Percentiles rank a stretch among this genome's conserved stretches.
Evolutionary conservation across 2,888 invertebrate species (phyloP).

Genomic region (Stenodema calcarata): DNA sequence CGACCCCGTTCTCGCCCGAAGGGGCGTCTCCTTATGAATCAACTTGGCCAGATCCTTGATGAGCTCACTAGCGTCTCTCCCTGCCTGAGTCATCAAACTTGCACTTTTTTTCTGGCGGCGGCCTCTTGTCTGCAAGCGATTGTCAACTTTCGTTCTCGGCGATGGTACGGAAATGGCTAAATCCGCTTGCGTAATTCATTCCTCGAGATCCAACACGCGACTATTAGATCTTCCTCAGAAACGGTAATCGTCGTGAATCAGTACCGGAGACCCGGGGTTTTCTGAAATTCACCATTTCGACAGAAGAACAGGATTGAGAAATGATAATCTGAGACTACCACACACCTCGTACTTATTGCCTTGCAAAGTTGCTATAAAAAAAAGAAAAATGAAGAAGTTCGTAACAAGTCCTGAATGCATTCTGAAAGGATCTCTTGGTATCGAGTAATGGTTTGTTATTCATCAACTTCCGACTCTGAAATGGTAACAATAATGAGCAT

Average conservation of each 20-base stretch:
- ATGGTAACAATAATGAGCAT: too few relatives aligned
- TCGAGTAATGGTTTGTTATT: too few relatives aligned
- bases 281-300: too few relatives aligned
- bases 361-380: too few relatives aligned
- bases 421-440: too few relatives aligned
- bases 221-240: neutral
- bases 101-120: neutral
- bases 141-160: neutral
- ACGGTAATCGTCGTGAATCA: neutral
- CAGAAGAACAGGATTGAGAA: too few relatives aligned
- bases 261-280: too few relatives aligned
- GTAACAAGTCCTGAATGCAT: too few relatives aligned
- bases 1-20: neutral
- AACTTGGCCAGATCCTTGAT: slow-evolving; percentile 6
- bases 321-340: too few relatives aligned
- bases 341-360: too few relatives aligned
- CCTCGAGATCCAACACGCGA: neutral
- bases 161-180: neutral
- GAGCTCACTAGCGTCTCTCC: slow-evolving; percentile 12
- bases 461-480: too few relatives aligned
- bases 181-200: neutral
- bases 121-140: neutral
- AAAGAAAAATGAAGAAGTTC: too few relatives aligned
- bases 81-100: slow-evolving; percentile 3
- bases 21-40: neutral